Evolutionary conservation across 2,888 invertebrate species (phyloP).

Genomic region (Drosophila algonquin): DNA sequence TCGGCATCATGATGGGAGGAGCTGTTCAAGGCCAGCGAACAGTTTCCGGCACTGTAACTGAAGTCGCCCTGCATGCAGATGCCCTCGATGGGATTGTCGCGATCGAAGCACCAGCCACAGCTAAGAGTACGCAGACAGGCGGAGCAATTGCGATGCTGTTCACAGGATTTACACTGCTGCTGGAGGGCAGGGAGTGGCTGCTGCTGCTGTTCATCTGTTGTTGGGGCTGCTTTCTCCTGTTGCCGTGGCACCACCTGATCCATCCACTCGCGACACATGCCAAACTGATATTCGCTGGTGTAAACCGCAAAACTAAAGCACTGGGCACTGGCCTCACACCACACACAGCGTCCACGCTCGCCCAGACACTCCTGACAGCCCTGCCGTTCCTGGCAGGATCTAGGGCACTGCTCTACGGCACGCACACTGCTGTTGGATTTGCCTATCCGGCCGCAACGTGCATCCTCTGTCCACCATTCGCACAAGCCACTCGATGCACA

Average conservation of each 20-base stretch:
- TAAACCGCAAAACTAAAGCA: constrained; percentile 98
- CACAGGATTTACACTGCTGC: constrained; percentile 92
- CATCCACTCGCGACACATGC: constrained; percentile 96
- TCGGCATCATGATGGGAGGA: constrained; percentile 87
- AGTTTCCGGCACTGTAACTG: constrained; percentile 90
- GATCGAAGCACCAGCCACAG: constrained; percentile 97
- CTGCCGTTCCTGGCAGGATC: constrained; percentile 90
- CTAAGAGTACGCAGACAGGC: constrained; percentile 92
- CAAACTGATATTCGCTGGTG: constrained; percentile 96
- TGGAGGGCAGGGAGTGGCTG: constrained; percentile 43
- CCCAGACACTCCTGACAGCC: constrained; percentile 93
- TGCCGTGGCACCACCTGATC: constrained; percentile 88
- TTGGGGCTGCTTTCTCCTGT: constrained; percentile 15
- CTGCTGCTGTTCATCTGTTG: constrained; percentile 59
- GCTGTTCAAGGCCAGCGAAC: constrained; percentile 88
- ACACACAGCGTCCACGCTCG: constrained; percentile 94
- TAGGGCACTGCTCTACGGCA: constrained; percentile 88
- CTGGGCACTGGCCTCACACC: constrained; percentile 96
- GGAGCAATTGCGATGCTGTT: constrained; percentile 90
- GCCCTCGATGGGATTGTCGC: constrained; percentile 94
- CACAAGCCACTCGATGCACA: constrained; percentile 90
- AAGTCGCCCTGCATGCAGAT: constrained; percentile 94
- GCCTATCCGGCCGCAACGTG: constrained; percentile 92
- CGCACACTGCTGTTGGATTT: constrained; percentile 88
- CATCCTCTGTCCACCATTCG: constrained; percentile 97